These are phyloP conservation scores for Procambarus clarkii DNA, from an alignment of 1,140 invertebrate genomes.

Conservation along the genomic window DNA sequence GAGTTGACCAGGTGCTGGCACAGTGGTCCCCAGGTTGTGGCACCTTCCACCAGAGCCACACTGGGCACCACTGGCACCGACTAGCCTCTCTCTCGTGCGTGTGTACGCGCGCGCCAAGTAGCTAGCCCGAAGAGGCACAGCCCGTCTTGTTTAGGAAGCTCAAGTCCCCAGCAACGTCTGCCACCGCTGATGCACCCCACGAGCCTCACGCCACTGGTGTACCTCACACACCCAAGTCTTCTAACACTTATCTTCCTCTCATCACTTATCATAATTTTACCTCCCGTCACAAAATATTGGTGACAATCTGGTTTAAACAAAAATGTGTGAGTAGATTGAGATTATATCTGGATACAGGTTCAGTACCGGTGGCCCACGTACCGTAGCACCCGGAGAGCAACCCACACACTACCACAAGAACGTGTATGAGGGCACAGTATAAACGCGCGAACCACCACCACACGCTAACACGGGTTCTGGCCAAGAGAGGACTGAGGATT, in stretches of 20 bases:
- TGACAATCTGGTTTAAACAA: no score
- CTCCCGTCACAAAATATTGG: no score
- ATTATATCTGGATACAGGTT: no score
- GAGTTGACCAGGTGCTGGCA: no score
- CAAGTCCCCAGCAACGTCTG: slow-evolving; percentile 41
- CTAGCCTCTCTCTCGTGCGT: not conserved
- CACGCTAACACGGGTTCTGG: slow-evolving; percentile 10
- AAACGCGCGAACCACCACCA: not conserved
- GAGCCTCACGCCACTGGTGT: not conserved
- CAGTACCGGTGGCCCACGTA: no score
- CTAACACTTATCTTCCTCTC: not conserved
- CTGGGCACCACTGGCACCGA: slow-evolving; percentile 6
- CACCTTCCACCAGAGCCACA: not conserved
- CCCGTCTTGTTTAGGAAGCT: slow-evolving; percentile 32
- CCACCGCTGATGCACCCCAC: not conserved
- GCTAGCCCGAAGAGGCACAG: slow-evolving; percentile 37
- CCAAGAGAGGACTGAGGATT: slow-evolving; percentile 37
- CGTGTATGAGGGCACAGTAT: not conserved
- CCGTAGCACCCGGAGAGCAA: not conserved
- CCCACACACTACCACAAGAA: not conserved
- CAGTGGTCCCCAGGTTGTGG: no score
- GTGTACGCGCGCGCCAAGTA: slow-evolving; percentile 16
- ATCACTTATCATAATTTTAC: not conserved
- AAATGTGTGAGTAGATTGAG: no score
- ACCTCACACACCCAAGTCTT: not conserved